Evolutionary conservation across 2,888 invertebrate species (phyloP), one percentile per base, ranked within the genome.

Genomic region (Drosophila differens): DNA sequence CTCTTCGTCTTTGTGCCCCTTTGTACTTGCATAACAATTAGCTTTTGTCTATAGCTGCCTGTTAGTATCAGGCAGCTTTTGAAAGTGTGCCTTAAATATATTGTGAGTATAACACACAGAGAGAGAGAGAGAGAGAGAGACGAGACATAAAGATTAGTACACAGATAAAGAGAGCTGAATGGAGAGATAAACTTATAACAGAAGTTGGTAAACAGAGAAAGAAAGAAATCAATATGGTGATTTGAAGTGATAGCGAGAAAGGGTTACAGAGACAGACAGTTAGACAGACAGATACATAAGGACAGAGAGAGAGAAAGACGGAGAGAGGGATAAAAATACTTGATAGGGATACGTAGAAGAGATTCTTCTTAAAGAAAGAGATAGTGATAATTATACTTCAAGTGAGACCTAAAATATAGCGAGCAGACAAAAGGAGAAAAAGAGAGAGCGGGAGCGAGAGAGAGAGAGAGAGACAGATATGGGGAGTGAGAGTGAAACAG

Each of bases 21-120:
- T 54, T 22, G 3, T 12, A 51, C 33, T 30, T 39, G 16, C 35
- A 44, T 35, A 58, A 49, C 74, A 74, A 74, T 74, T 67, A 67
- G 74, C 62, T 49, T 62, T 58, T 62, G 61, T 73, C 64, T 57
- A 52, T 60, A 33, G 44, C 53, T 32, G 39, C 32, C 25, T 33
- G 35, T 32, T 16, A n/a, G 14, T 25, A n/a, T 22, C 41, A 41
- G 41, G n/a, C n/a, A 41, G 41, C n/a, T 41, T 41, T 41, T 41
- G n/a, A 41, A 41, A 2, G 41, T 41, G n/a, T 41, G 10, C 10
- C 10, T 41, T 22, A 22, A 41, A 41, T 41, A 41, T 12, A 22
- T 41, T 41, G n/a, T 12, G n/a, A 41, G 41, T n/a, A 41, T 5
- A n/a, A n/a, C 41, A n/a, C n/a, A 41, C 14, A 35, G 0, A 35